A percentile compares a stretch with the other conserved stretches of the same genome.
These are phyloP conservation scores for Abrostola triplasia DNA, from an alignment of 2,888 invertebrate species.

Conservation along the genomic window DNA sequence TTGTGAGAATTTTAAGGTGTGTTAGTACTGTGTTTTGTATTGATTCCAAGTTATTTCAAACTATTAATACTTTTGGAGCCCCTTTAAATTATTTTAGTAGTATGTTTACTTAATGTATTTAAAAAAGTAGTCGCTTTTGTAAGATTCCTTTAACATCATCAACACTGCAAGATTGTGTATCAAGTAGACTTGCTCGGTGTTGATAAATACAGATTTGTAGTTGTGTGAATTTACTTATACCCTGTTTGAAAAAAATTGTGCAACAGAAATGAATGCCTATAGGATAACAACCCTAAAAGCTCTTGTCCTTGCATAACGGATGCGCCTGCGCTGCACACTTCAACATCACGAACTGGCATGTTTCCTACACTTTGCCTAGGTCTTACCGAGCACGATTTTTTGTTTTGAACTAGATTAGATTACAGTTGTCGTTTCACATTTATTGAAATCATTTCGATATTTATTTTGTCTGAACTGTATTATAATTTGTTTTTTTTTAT, in stretches of 20 bases:
- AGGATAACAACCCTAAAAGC: constrained; percentile 43
- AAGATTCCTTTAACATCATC: too few relatives aligned
- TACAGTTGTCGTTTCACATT: neutral
- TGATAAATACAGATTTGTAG: too few relatives aligned
- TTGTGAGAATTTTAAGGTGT: neutral
- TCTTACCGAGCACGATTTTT: constrained; percentile 42
- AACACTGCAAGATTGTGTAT: too few relatives aligned
- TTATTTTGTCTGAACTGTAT: neutral
- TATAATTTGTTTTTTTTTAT: neutral
- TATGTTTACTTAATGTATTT: too few relatives aligned
- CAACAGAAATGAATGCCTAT: neutral
- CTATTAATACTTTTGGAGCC: too few relatives aligned
- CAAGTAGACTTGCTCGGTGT: too few relatives aligned
- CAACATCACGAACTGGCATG: constrained; percentile 26
- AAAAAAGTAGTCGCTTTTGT: too few relatives aligned
- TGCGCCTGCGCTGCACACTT: constrained; percentile 30
- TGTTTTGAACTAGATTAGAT: constrained; percentile 25
- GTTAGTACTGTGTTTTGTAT: neutral
- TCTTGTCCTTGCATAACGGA: constrained; percentile 70
- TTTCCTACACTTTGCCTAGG: constrained; percentile 42
- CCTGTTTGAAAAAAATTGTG: too few relatives aligned
- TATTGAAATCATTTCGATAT: neutral
- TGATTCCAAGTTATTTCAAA: neutral
- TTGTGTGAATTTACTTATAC: too few relatives aligned
- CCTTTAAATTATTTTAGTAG: too few relatives aligned